phyloP scores from a whole-genome alignment of 2,888 invertebrate species.

The Erebia aethiops region DNA sequence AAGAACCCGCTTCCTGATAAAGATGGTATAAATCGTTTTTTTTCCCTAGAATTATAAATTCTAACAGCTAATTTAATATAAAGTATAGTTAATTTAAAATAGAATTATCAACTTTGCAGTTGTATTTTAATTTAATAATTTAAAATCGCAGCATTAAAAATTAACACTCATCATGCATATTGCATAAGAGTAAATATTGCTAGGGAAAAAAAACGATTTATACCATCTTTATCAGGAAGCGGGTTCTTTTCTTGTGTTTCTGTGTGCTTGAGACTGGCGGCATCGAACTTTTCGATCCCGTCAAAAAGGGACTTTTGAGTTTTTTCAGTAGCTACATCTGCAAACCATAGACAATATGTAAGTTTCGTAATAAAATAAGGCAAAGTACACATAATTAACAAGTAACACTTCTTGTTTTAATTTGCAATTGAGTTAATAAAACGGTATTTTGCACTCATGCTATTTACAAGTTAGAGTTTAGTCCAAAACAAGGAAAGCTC shows the following conservation, averaged over 20 bases:
- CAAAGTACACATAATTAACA: not conserved
- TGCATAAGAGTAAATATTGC: not conserved
- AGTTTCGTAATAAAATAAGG: conserved; percentile 6
- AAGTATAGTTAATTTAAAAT: not conserved
- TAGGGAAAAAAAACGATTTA: conserved; percentile 33
- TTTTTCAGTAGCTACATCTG: conserved; percentile 95
- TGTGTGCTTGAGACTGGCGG: conserved; percentile 92
- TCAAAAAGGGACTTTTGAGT: conserved; percentile 92
- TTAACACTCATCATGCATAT: conserved; percentile 10
- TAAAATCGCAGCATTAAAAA: not conserved
- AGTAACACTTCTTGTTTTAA: not conserved
- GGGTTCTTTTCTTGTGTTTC: conserved; percentile 97
- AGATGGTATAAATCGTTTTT: no score
- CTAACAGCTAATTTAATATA: not conserved
- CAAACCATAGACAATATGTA: conserved; percentile 53
- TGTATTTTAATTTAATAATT: not conserved
- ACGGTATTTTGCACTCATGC: conserved; percentile 48
- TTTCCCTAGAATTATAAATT: no score
- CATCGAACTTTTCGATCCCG: conserved; percentile 93
- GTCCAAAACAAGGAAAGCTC: conserved; percentile 21
- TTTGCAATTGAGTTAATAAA: not conserved
- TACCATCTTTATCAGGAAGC: conserved; percentile 97
- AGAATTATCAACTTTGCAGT: not conserved
- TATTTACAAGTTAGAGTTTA: conserved; percentile 44
- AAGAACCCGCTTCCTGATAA: no score